Percentiles rank a stretch among this genome's conserved stretches.
These are phyloP conservation scores for Oceanodroma tethys DNA, from an alignment of 2,113 vertebrate species.

Conservation along the genomic window DNA sequence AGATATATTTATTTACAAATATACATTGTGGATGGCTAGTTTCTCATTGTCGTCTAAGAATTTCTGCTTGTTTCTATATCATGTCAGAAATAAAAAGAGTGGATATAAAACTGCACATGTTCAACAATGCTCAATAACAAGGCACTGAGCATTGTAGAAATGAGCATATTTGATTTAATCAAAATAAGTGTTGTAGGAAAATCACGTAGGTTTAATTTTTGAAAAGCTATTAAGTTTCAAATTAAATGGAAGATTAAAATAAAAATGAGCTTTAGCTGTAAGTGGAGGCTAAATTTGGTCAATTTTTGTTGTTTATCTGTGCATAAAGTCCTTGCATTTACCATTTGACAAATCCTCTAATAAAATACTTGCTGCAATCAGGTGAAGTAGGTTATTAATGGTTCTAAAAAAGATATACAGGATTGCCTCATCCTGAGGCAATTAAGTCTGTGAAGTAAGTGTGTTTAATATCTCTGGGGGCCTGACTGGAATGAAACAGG, in stretches of 20 bases:
- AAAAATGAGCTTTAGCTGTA: conserved; percentile 69
- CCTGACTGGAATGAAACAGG: conserved; percentile 73
- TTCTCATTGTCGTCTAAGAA: not conserved
- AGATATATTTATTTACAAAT: not conserved
- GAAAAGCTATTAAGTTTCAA: conserved; percentile 76
- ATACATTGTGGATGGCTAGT: not conserved
- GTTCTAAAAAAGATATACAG: conserved; percentile 78
- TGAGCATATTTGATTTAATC: conserved; percentile 65
- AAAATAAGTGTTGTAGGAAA: conserved; percentile 69
- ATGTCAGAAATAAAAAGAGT: not conserved
- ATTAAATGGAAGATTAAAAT: conserved; percentile 76
- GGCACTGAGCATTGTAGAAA: conserved; percentile 26
- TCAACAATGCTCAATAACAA: conserved; percentile 42
- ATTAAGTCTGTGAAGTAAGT: conserved; percentile 75
- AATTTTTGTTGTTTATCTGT: conserved; percentile 77
- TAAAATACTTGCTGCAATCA: conserved; percentile 78
- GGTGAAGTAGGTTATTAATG: conserved; percentile 84
- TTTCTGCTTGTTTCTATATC: not conserved
- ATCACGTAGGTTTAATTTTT: conserved; percentile 71
- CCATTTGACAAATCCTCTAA: conserved; percentile 75
- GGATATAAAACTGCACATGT: conserved; percentile 11
- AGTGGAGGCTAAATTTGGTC: conserved; percentile 77
- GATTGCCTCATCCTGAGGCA: conserved; percentile 80
- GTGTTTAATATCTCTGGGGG: conserved; percentile 73
- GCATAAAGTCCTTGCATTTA: conserved; percentile 77